Evolutionary conservation across 2,797 vertebrate species (phyloP), one percentile per base, ranked within the genome.

Genomic region (Parambassis ranga): DNA sequence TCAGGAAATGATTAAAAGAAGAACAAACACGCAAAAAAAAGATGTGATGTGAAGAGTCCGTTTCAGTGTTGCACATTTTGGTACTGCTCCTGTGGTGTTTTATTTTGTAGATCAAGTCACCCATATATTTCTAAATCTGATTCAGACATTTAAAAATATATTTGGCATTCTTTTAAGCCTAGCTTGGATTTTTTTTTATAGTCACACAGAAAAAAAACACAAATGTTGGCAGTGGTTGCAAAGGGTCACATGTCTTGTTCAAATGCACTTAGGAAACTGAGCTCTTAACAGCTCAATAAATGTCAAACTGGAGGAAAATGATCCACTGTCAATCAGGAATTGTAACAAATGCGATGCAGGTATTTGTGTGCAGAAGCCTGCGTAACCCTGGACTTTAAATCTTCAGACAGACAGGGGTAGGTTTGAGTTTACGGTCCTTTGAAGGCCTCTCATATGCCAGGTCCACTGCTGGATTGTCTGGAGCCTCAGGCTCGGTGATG

Each of bases 341-440:
- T 36, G 26, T 56, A 33, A 51, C 49, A 67, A 52, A 64, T 44
- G 26, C 26, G 16, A 47, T 59, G 46, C 37, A 65, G 44, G 55
- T 71, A 70, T 51, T 41, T 8, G 5, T 51, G 48, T 58, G 33
- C 16, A 30, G 24, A 23, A 22, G 55, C 49, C 51, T 44, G 16
- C 47, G 41, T 37, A 49, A 44, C n/a, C 24, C 33, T 50, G 49
- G 35, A 39, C 26, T 48, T 53, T 42, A 51, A 39, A 48, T 61
- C 65, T 20, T 14, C n/a, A n/a, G 47, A 65, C 38, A 55, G 32
- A 28, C 42, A 52, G 58, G 20, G 28, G 31, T 24, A 24, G 13
- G 15, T 70, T 69, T 44, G 44, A 62, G 51, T 74, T 73, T 33
- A 41, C 43, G 55, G 66, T 80, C 64, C 61, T 79, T 66, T 37